Evolutionary conservation across 1,140 invertebrate species (phyloP).

Genomic region (Choristoneura fumiferana): DNA sequence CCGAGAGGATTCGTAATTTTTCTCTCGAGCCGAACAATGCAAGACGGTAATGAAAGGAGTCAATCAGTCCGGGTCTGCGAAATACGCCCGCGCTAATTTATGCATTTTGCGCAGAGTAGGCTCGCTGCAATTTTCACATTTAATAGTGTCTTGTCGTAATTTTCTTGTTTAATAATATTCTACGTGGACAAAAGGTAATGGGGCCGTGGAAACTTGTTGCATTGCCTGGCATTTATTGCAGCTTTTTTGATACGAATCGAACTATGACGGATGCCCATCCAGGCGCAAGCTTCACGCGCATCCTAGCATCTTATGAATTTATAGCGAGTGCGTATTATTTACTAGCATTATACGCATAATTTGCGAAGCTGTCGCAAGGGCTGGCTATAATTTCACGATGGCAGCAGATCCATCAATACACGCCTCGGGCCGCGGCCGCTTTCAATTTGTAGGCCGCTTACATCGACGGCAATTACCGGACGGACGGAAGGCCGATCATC

Average conservation of each 20-base stretch:
- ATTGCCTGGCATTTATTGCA: too few species aligned
- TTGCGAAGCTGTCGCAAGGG: constrained; percentile 75
- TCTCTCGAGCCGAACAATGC: constrained; percentile 67
- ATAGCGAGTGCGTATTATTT: constrained; percentile 68
- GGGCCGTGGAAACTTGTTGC: constrained; percentile 23
- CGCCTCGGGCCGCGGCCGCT: constrained; percentile 66
- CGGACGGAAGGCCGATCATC: constrained; percentile 73
- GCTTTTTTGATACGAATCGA: too few species aligned
- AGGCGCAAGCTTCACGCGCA: constrained; percentile 34
- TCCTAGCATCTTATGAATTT: constrained; percentile 61
- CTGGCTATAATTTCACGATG: constrained; percentile 73
- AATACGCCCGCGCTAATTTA: constrained; percentile 69
- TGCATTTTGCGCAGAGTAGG: constrained; percentile 37
- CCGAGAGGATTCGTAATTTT: constrained; percentile 65
- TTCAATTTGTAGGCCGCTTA: constrained; percentile 75
- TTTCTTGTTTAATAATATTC: neutral
- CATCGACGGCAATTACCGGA: constrained; percentile 69
- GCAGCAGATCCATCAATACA: constrained; percentile 74
- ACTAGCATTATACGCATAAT: constrained; percentile 76
- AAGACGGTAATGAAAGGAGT: constrained; percentile 73
- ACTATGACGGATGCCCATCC: constrained; percentile 16
- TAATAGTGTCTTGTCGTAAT: constrained; percentile 33
- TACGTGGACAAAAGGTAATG: constrained; percentile 54
- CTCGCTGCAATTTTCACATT: constrained; percentile 32
- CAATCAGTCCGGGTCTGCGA: constrained; percentile 71